Evolutionary conservation across 2,113 vertebrate species (phyloP), one percentile per base, ranked within the genome.

Genomic region (Larimichthys polyactis): DNA sequence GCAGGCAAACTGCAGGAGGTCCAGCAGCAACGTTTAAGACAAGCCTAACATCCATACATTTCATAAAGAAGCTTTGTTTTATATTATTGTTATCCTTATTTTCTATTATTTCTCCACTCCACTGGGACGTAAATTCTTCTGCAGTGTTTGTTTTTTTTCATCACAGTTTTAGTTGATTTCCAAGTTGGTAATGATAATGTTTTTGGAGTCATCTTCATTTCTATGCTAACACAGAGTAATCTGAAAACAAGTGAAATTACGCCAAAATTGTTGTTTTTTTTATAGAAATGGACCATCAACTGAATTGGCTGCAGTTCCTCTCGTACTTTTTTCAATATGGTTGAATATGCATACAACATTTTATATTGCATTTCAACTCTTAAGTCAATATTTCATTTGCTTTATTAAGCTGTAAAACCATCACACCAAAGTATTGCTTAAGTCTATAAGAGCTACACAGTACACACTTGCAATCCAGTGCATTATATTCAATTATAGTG

Each of bases 401-500:
- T 10, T 43, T 44, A 20, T 11, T 1, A 81, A 58, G 22, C 44
- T 43, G 2, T 7, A 57, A 27, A 11, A n/a, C 12, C 7, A 66
- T 49, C 19, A 54, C 2, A 66, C 6, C 22, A 55, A 52, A 64
- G 51, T n/a, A 20, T 29, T 67, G 51, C 27, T 8, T 24, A n/a
- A 40, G 14, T 52, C 49, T 62, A 78, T 60, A 19, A 24, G n/a
- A 65, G 17, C 27, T 17, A 55, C 19, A 17, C 55, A 48, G 59
- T n/a, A 57, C 17, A 75, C 55, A 81, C 51, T 54, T 80, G 36
- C 46, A 63, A 81, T 62, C 77, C n/a, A 72, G 11, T 52, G 16
- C 27, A 32, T 8, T 32, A 64, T 15, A 44, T 46, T 73, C 4
- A 43, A 0, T 67, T 49, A 54, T 1, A 78, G 27, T 46, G 14